A percentile compares a stretch with the other conserved stretches of the same genome.
Conservation (phyloP, 2,113 vertebrate species). For the Anas platyrhynchos region DNA sequence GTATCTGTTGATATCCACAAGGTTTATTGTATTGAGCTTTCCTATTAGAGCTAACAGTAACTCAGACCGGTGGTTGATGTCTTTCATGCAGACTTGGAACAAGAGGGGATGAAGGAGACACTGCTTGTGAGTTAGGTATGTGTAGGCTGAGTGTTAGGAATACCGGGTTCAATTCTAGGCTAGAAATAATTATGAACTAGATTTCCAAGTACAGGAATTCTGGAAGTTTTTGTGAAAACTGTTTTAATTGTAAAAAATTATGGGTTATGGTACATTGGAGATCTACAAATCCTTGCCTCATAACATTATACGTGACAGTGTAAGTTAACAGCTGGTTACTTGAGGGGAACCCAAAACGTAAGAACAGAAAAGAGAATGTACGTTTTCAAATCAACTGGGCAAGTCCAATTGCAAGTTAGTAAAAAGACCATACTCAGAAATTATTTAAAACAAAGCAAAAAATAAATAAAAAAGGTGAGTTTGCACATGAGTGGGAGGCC, state of each 20-base stretch:
- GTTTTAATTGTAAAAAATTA: background rate
- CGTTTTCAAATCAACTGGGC: background rate
- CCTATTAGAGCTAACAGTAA: background rate
- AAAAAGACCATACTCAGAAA: background rate
- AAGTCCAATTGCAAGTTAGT: background rate
- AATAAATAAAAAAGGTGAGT: no score
- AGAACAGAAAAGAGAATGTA: background rate
- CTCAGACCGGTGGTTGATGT: accelerated
- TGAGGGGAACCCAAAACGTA: background rate
- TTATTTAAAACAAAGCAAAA: background rate
- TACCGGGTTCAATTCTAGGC: background rate
- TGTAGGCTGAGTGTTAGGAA: background rate
- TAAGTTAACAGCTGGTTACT: background rate
- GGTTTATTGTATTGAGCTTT: background rate
- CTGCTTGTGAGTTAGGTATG: background rate
- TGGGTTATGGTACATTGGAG: no score
- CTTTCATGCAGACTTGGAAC: background rate
- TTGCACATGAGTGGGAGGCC: background rate
- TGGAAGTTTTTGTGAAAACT: background rate
- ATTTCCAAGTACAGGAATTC: background rate
- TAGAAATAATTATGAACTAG: background rate
- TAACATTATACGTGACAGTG: background rate
- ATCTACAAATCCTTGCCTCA: background rate
- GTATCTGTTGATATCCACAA: accelerated
- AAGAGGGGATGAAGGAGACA: background rate